Evolutionary conservation across 2,797 vertebrate genomes (phyloP), one percentile per base, ranked within the genome.

Genomic region (Steatocranus sp.): DNA sequence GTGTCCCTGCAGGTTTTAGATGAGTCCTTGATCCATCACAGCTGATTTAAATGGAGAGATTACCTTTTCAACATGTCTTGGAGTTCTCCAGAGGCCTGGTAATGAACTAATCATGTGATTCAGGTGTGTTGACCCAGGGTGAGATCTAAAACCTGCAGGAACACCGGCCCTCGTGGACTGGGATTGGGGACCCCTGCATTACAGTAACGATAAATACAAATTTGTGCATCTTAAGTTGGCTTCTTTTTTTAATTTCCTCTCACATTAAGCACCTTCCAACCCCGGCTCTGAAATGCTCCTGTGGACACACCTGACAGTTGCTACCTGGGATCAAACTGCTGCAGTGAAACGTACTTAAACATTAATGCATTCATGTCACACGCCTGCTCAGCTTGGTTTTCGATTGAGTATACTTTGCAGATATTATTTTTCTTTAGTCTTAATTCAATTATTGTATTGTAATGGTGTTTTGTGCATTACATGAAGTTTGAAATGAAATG

Each of bases 281-380:
- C 6, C 6, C 3, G 6, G 7, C 56, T 34, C 56, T 36, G 7
- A 36, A 7, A 34, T 0, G 7, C 3, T 61, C 58, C 58, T 0
- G 1, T 36, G 32, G 32, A 61, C 18, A 61, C 30, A 0, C 58
- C 58, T 61, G 58, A 61, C 58, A n/a, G n/a, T 61, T 34, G 56
- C 18, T 61, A 20, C 56, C 56, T 11, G 56, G 10, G 56, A n/a
- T 34, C 56, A 34, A 61, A 3, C 38, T 12, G 38, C 38, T 41
- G 38, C 56, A 61, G 10, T 34, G 30, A 61, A 58, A 58, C 30
- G 18, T 0, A 58, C 30, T 58, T 58, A 34, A 58, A 58, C 10
- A 12, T 8, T 12, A n/a, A n/a, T n/a, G n/a, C n/a, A 1, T 61
- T 36, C 11, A 61, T 36, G 11, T 36, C 56, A 61, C 30, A 34